Conservation (phyloP, 2,888 invertebrate species). For the Epirrhoe tristata region DNA sequence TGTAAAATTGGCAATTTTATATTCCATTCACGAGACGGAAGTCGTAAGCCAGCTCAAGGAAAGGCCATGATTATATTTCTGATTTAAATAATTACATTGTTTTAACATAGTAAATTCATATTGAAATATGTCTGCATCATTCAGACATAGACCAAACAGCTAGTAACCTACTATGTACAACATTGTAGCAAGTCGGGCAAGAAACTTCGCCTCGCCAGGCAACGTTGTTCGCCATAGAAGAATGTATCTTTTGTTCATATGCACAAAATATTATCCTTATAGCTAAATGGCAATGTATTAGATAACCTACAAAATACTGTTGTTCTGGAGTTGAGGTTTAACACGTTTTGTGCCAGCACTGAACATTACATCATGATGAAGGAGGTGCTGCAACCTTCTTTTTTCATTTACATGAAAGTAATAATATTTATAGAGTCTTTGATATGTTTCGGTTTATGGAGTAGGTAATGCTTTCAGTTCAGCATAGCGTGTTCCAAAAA, state of each 20-base stretch:
- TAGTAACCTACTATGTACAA: constrained; percentile 17
- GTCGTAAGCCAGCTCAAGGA: constrained; percentile 19
- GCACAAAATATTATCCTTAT: too few relatives aligned
- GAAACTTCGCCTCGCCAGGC: constrained; percentile 31
- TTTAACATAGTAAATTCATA: not conserved
- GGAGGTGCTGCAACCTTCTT: too few relatives aligned
- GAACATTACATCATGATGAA: too few relatives aligned
- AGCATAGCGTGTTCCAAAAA: not conserved
- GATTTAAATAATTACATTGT: constrained; percentile 1
- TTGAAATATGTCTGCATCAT: not conserved
- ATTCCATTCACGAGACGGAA: constrained; percentile 37
- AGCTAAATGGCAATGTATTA: not conserved
- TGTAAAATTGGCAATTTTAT: constrained; percentile 31
- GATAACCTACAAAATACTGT: not conserved
- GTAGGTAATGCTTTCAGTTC: not conserved
- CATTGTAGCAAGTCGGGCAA: constrained; percentile 21
- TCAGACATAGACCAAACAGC: constrained; percentile 5
- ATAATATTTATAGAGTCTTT: too few relatives aligned
- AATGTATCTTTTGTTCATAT: constrained; percentile 14
- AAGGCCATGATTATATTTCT: constrained; percentile 28
- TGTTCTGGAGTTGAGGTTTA: too few relatives aligned
- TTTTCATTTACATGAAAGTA: too few relatives aligned
- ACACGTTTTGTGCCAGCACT: too few relatives aligned
- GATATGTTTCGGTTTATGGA: not conserved
- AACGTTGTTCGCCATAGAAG: constrained; percentile 25